Base-by-base conservation (phyloP, 2,888 invertebrate species). In the Thyatira batis region DNA sequence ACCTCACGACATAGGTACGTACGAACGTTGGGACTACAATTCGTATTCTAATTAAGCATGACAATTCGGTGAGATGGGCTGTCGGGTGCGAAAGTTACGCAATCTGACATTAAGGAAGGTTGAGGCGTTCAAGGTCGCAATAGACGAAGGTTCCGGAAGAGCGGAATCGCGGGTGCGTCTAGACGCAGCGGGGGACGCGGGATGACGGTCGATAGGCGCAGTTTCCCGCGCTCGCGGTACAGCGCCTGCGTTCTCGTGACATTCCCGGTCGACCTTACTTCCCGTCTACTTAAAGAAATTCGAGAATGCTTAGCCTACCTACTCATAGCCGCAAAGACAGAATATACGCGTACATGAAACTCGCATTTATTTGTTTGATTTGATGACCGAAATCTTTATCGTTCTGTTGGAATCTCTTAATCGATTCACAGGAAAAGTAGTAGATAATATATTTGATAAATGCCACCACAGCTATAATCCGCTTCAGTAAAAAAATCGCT, bases 61-160 rank as follows among this genome's bases (percentile, higher is more conserved):
- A 76, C 80, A 76, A 76, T 85, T 76, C 76, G 70, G 62, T 51
- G 72, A 73, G 76, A 77, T 74, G 68, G 61, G 55, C 65, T 61
- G 64, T 54, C 70, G 74, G 67, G 63, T 71, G 67, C 64, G 71
- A 73, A 75, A 72, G 78, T 87, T 85, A 80, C 83, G 84, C 80
- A 84, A 84, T 83, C 77, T 78, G 82, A 85, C 85, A 85, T 90
- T 90, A 90, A 81, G 86, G 84, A 88, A 89, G 90, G 91, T 90
- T 89, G 87, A 80, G 79, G 80, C 85, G 88, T 91, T 92, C 91
- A 92, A 92, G 91, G 91, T 92, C 91, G 87, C 80, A 66, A 73
- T 82, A 81, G 82, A 79, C 86, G 82, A 87, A 87, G 90, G 91
- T 89, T 89, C 90, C 91, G 91, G 90, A 90, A 91, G 85, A 87